Conservation (phyloP, 2,797 vertebrate genomes). For the Helostoma temminkii region DNA sequence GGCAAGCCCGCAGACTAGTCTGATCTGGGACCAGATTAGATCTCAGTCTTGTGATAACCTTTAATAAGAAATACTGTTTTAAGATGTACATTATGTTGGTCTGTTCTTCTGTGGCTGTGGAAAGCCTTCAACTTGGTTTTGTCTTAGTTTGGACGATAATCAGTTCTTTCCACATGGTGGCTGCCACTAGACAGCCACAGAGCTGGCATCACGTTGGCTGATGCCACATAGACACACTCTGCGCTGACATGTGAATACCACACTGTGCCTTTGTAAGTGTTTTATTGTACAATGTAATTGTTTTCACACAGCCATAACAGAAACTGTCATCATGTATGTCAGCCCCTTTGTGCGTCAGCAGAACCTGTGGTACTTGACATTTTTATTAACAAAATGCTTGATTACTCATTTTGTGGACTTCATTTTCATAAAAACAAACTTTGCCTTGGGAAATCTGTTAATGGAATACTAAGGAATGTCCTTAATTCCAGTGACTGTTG, state of each 20-base stretch:
- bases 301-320: conserved; percentile 28
- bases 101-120: conserved; percentile 10
- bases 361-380: background rate
- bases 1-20: conserved; percentile 51
- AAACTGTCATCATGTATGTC: conserved; percentile 9
- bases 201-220: background rate
- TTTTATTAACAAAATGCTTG: background rate
- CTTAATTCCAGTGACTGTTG: conserved; percentile 34
- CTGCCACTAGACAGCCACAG: conserved; percentile 20
- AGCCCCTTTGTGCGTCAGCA: background rate
- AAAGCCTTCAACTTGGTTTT: conserved; percentile 39
- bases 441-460: conserved; percentile 2
- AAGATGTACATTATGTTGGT: conserved; percentile 16
- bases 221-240: conserved; percentile 19
- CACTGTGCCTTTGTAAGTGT: conserved; percentile 5
- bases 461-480: conserved; percentile 1
- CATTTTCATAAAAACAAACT: background rate
- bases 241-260: too few species aligned
- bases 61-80: conserved; percentile 58
- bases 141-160: conserved; percentile 47
- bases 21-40: conserved; percentile 73
- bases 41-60: conserved; percentile 58
- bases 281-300: conserved; percentile 19
- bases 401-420: background rate
- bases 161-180: conserved; percentile 5